A percentile compares a stretch with the other conserved stretches of the same genome.
Evolutionary conservation across 2,113 vertebrate species (phyloP).

Genomic region (Channa maculata): DNA sequence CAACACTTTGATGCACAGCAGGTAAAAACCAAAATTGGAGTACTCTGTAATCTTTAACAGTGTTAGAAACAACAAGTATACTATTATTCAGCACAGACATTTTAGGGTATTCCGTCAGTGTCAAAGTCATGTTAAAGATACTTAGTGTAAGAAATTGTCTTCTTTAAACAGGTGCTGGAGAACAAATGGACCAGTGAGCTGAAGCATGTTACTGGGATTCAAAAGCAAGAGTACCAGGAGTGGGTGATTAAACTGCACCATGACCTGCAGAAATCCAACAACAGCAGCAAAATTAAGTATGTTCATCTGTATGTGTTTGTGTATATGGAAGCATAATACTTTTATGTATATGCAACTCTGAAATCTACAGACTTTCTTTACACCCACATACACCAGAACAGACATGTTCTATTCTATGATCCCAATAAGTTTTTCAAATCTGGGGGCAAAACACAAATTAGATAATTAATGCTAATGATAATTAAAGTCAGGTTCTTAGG

Average conservation of each 20-base stretch:
- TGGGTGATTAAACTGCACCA: slow-evolving; percentile 98
- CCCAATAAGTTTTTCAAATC: neutral
- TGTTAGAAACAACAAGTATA: no score
- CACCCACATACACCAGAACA: neutral
- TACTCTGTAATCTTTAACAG: neutral
- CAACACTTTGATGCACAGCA: slow-evolving; percentile 98
- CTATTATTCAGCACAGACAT: no score
- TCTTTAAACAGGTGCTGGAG: slow-evolving; percentile 88
- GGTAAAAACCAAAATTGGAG: slow-evolving; percentile 73
- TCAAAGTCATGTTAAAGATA: neutral
- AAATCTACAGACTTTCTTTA: neutral
- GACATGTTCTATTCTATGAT: neutral
- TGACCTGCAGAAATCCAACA: slow-evolving; percentile 95
- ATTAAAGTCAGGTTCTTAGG: slow-evolving; percentile 24
- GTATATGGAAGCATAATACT: neutral
- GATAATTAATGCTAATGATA: slow-evolving; percentile 28
- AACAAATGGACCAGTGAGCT: slow-evolving; percentile 96
- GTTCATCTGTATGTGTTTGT: slow-evolving; percentile 9
- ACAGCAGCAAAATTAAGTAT: slow-evolving; percentile 93
- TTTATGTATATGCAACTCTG: slow-evolving; percentile 6
- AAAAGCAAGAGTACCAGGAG: slow-evolving; percentile 98
- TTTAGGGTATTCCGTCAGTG: no score
- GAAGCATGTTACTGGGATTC: slow-evolving; percentile 93
- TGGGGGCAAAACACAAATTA: neutral
- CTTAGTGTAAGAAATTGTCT: neutral